A percentile compares a stretch with the other conserved stretches of the same genome.
Evolutionary conservation across 2,888 invertebrate genomes (phyloP).

Genomic region (Neoscelio sp.): DNA sequence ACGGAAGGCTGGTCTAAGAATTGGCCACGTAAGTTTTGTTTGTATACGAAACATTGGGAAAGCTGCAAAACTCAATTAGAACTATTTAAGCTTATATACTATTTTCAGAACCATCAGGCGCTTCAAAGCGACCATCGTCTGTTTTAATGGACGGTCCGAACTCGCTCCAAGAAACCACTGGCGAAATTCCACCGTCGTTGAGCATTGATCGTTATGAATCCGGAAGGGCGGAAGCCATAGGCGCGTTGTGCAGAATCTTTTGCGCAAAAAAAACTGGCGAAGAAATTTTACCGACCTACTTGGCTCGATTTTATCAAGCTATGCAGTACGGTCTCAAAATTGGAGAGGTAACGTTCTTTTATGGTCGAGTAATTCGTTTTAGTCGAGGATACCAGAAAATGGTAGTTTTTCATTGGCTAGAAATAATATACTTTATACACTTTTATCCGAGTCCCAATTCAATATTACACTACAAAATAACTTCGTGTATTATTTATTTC

Average conservation of each 20-base stretch:
- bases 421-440: too few species aligned
- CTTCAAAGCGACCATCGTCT: constrained; percentile 87
- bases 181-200: constrained; percentile 88
- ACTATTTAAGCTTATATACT: neutral
- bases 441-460: too few species aligned
- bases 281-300: constrained; percentile 95
- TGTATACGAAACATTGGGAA: constrained; percentile 14
- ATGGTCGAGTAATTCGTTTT: too few species aligned
- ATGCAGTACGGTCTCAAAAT: constrained; percentile 93
- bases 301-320: constrained; percentile 96
- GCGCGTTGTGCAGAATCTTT: constrained; percentile 97
- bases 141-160: constrained; percentile 88
- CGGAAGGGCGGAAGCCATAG: constrained; percentile 97
- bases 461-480: too few species aligned
- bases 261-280: constrained; percentile 98
- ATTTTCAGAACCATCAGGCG: constrained; percentile 79
- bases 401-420: too few species aligned
- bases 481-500: too few species aligned
- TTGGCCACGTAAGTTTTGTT: constrained; percentile 83
- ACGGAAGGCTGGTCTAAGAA: constrained; percentile 87
- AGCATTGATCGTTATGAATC: constrained; percentile 92
- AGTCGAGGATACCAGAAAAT: too few species aligned
- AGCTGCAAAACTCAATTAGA: neutral
- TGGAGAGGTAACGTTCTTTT: constrained; percentile 83
- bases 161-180: constrained; percentile 87